Evolutionary conservation across 2,888 invertebrate species (phyloP).

Genomic region (Ophion slaviceki): DNA sequence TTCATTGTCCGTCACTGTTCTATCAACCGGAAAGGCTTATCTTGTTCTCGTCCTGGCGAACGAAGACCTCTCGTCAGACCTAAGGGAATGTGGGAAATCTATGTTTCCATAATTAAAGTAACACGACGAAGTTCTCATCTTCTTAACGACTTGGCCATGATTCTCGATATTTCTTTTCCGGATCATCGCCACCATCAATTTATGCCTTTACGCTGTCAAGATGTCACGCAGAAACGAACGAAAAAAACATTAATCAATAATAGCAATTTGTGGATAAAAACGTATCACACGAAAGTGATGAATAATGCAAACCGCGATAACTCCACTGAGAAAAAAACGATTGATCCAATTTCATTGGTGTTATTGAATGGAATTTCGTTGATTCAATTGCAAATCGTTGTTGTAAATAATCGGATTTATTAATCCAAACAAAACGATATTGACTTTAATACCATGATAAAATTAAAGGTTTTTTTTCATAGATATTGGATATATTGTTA

Average conservation of each 20-base stretch:
- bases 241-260: constrained; percentile 16
- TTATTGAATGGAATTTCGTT: no score
- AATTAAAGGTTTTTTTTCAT: no score
- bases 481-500: no score
- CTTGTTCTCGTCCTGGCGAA: constrained; percentile 7
- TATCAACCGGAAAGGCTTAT: constrained; percentile 34
- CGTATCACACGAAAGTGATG: not conserved
- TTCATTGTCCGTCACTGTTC: constrained; percentile 22
- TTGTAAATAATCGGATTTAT: no score
- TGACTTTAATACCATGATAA: no score
- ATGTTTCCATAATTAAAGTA: constrained; percentile 45
- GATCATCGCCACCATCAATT: constrained; percentile 1
- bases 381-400: no score
- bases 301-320: not conserved
- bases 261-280: not conserved
- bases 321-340: no score
- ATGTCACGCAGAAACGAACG: constrained; percentile 10
- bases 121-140: constrained; percentile 24
- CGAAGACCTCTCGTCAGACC: constrained; percentile 26
- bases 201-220: not conserved
- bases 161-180: not conserved
- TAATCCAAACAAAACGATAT: no score
- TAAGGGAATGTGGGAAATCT: constrained; percentile 21
- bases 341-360: no score
- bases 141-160: constrained; percentile 14